Conservation (phyloP, 2,113 vertebrate species). For the Synchiropus splendidus region DNA sequence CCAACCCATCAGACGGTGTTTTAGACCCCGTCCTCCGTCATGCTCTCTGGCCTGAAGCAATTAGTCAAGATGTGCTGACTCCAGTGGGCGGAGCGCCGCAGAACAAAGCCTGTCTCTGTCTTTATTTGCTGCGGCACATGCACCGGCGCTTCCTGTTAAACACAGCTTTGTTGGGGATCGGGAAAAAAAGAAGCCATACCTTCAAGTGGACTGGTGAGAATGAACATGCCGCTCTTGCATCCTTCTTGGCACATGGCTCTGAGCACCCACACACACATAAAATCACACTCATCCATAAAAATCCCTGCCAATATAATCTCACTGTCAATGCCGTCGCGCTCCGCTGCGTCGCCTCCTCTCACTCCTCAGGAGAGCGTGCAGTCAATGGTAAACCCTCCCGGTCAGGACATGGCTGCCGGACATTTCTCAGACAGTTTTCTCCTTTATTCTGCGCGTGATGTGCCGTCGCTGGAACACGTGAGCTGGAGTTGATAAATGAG, state of each 20-base stretch:
- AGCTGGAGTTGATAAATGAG: slow-evolving; percentile 48
- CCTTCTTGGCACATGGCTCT: too few relatives aligned
- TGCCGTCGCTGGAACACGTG: slow-evolving; percentile 28
- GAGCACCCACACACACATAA: slow-evolving; percentile 10
- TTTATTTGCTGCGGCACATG: too few relatives aligned
- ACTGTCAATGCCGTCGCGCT: slow-evolving; percentile 16
- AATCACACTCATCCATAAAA: slow-evolving; percentile 10
- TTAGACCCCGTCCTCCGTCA: too few relatives aligned
- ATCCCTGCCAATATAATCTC: slow-evolving; percentile 36
- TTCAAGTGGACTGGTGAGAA: too few relatives aligned
- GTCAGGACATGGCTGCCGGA: slow-evolving; percentile 34
- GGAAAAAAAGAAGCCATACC: too few relatives aligned
- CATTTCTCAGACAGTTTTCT: slow-evolving; percentile 8
- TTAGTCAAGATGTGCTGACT: too few relatives aligned
- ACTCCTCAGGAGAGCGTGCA: slow-evolving; percentile 26
- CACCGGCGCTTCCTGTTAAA: too few relatives aligned
- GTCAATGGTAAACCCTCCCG: slow-evolving; percentile 8
- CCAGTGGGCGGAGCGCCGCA: too few relatives aligned
- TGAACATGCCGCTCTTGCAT: slow-evolving; percentile 1
- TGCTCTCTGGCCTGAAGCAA: too few relatives aligned
- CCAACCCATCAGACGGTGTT: too few relatives aligned
- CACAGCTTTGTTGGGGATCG: too few relatives aligned
- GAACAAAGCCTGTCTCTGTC: too few relatives aligned
- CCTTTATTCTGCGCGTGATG: slow-evolving; percentile 8
- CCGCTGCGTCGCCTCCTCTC: not conserved